These are phyloP conservation scores for Mus musculus DNA, from an alignment of 2,113 vertebrate species.

Conservation along the genomic window GRCm39 chr1:108758501-108759000, in stretches of 20 bases:
- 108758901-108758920: neutral
- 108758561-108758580: neutral
- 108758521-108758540: slow-evolving; percentile 13
- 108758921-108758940: neutral
- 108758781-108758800: neutral
- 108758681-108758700: neutral
- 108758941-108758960: neutral
- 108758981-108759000: neutral
- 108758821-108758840: neutral
- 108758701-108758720: neutral
- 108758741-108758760: neutral
- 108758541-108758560: neutral
- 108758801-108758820: neutral
- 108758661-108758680: neutral
- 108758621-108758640: neutral
- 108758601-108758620: slow-evolving; percentile 1
- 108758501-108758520: neutral
- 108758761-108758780: neutral
- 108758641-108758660: slow-evolving; percentile 8
- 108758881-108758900: neutral
- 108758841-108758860: neutral
- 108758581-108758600: neutral
- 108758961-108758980: neutral
- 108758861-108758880: accelerated
- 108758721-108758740: neutral